These are phyloP conservation scores for Watsonalla cultraria DNA, from an alignment of 2,888 invertebrate species.

Conservation along the genomic window DNA sequence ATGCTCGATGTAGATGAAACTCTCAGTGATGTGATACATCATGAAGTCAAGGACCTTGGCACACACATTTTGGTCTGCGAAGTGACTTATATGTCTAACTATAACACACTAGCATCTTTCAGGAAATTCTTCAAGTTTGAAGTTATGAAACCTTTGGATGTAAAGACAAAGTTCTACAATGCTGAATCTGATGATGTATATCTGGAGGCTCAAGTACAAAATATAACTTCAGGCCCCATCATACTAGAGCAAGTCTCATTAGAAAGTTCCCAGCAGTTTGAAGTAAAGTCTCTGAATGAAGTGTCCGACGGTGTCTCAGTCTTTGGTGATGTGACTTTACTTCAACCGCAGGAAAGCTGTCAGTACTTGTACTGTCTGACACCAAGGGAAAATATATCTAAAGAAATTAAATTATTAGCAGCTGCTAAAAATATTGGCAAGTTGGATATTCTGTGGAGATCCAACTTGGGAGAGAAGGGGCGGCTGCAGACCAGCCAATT, in stretches of 20 bases:
- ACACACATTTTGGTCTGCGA: constrained; percentile 98
- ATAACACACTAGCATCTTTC: constrained; percentile 88
- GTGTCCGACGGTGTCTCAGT: constrained; percentile 83
- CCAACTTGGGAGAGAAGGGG: constrained; percentile 97
- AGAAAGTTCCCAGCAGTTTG: constrained; percentile 94
- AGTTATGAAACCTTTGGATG: constrained; percentile 98
- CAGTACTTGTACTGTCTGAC: constrained; percentile 96
- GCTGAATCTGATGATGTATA: constrained; percentile 90
- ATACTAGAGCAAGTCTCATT: constrained; percentile 95
- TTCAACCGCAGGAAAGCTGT: constrained; percentile 93
- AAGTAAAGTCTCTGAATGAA: constrained; percentile 86
- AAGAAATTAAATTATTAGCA: constrained; percentile 87
- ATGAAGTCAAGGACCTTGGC: constrained; percentile 99
- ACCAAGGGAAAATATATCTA: constrained; percentile 86
- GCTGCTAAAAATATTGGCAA: constrained; percentile 95
- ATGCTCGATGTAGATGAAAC: constrained; percentile 88
- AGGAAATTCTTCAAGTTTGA: constrained; percentile 99
- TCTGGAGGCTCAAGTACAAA: constrained; percentile 88
- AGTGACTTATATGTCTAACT: constrained; percentile 91
- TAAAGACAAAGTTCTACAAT: constrained; percentile 98
- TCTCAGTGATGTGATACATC: constrained; percentile 96
- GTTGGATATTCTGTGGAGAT: constrained; percentile 98
- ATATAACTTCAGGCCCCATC: constrained; percentile 95
- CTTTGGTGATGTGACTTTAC: constrained; percentile 87
- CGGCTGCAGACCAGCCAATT: constrained; percentile 96